Percentiles rank a stretch among this genome's conserved stretches.
phyloP scores from a whole-genome alignment of 2,888 invertebrate species.

The Podotricha telesiphe region DNA sequence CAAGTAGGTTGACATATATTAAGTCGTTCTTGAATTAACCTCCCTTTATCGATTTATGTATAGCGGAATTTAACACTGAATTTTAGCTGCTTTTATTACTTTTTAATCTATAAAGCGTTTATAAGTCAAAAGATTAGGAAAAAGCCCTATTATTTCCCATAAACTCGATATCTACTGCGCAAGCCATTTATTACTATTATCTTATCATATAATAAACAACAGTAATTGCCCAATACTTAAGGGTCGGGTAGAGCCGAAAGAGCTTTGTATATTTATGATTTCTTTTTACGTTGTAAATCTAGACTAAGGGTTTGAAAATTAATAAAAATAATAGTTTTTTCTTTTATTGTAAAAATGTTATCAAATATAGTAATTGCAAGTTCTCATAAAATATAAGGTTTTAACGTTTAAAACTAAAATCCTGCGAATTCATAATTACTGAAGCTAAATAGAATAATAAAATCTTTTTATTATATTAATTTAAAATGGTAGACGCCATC shows the following conservation, averaged over 20 bases:
- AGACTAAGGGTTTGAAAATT: constrained; percentile 51
- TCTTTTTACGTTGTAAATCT: constrained; percentile 55
- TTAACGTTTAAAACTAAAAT: neutral
- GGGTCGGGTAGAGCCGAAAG: constrained; percentile 56
- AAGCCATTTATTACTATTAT: constrained; percentile 59
- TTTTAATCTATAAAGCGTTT: neutral
- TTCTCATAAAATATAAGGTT: constrained; percentile 32
- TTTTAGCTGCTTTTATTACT: neutral
- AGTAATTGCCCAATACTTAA: constrained; percentile 77
- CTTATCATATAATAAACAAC: constrained; percentile 67
- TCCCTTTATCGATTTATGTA: no score
- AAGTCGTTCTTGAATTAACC: no score
- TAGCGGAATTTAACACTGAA: no score
- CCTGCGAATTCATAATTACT: neutral
- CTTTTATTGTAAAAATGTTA: constrained; percentile 55
- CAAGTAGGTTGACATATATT: no score
- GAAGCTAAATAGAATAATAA: neutral
- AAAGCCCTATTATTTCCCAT: constrained; percentile 35
- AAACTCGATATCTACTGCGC: constrained; percentile 41
- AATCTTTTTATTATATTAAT: neutral
- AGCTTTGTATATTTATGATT: constrained; percentile 69
- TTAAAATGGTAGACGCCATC: neutral
- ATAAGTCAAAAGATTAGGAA: constrained; percentile 30
- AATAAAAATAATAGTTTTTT: constrained; percentile 47
- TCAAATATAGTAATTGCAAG: constrained; percentile 25